Conservation (phyloP, 1,140 invertebrate species). For the Thalassaphorura encarpata region DNA sequence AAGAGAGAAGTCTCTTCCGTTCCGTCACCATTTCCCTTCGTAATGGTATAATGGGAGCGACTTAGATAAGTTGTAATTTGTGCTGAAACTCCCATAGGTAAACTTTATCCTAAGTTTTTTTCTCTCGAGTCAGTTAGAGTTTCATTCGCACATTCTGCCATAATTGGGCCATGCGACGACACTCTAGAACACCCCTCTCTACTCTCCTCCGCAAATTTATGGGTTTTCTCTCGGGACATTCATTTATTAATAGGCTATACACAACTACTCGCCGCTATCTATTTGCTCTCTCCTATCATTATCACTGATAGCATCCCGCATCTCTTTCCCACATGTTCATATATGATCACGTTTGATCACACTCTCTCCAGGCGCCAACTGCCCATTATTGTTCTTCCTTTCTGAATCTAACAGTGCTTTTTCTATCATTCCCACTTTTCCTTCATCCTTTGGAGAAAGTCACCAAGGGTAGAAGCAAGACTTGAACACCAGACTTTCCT, state of each 20-base stretch:
- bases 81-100: conserved; percentile 31
- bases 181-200: conserved; percentile 8
- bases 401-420: conserved; percentile 21
- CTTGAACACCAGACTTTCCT: no score
- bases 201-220: conserved; percentile 31
- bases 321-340: no score
- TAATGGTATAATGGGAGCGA: conserved; percentile 27
- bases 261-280: no score
- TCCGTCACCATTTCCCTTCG: not conserved
- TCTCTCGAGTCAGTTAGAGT: conserved; percentile 27
- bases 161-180: conserved; percentile 30
- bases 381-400: no score
- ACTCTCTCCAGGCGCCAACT: no score
- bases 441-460: no score
- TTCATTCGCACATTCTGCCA: conserved; percentile 27
- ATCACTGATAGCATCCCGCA: no score
- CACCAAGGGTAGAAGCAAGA: no score
- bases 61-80: conserved; percentile 33
- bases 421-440: conserved; percentile 23
- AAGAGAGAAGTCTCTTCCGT: not conserved
- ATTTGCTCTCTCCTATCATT: no score
- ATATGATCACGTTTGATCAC: no score
- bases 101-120: conserved; percentile 29
- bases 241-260: conserved; percentile 35
- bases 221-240: conserved; percentile 29